Base-by-base conservation (phyloP, 2,113 vertebrate genomes). In the Amphiprion percula region DNA sequence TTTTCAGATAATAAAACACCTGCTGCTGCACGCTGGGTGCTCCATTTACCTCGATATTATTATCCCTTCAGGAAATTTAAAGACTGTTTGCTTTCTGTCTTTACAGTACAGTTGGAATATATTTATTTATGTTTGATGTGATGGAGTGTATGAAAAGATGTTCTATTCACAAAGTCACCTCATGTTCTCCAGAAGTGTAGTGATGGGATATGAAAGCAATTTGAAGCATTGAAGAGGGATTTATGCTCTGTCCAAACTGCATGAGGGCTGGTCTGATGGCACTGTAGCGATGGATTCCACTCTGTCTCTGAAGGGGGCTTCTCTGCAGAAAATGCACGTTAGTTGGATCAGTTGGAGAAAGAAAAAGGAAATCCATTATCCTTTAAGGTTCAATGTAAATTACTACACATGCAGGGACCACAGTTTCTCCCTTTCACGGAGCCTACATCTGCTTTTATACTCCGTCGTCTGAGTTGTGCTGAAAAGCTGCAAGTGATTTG, bases 401-500 rank as follows among this genome's bases (percentile, higher is more conserved):
- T 44, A 21, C 33, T 6, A 10, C 7, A 49, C 9, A 24, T 10
- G 9, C 33, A 23, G 23, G 16, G 26, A 16, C 21, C 10, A 14
- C 44, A 44, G 23, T 56, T 58, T 47, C 4, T 11, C 24, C 2
- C 50, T 62, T 49, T 46, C 52, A 21, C 47, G 28, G 23, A 47
- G 28, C 41, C 62, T 16, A 0, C n/a, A 19, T 84, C 56, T 76
- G 61, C 49, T 70, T 24, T 17, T 37, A 17, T 64, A 52, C 24
- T 37, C 49, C 4, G n/a, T 80, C 62, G 52, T 64, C 55, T 78
- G 66, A 68, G 53, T 61, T 60, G 53, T 67, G n/a, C 62, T 60
- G 41, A 83, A 75, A 73, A 37, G 71, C 82, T 69, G 24, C 61
- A 46, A 75, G 63, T 69, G 74, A 78, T 79, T 77, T 77, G 60